These are phyloP conservation scores for Abramis brama DNA, from an alignment of 2,113 vertebrate species.

Conservation along the genomic window DNA sequence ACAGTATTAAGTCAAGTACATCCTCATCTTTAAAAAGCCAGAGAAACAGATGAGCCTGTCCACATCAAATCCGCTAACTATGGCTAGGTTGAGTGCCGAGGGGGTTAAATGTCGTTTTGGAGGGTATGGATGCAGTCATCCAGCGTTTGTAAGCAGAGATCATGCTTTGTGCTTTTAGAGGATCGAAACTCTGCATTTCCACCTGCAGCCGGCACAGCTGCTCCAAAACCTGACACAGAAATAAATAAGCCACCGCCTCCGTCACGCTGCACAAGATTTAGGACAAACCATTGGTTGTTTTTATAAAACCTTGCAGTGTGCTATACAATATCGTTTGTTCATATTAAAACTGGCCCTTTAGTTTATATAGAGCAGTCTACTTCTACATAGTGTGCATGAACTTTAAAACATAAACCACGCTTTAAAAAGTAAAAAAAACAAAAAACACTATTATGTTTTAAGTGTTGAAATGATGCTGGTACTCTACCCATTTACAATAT, in stretches of 20 bases:
- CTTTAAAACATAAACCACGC: not conserved
- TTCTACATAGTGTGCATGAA: not conserved
- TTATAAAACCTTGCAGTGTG: not conserved
- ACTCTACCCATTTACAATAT: slow-evolving; percentile 31
- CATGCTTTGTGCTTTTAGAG: not conserved
- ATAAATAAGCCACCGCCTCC: slow-evolving; percentile 26
- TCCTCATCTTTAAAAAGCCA: slow-evolving; percentile 22
- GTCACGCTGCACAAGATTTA: slow-evolving; percentile 16
- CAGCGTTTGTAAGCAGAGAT: not conserved
- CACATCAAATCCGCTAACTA: not conserved
- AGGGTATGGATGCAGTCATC: not conserved
- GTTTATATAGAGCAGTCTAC: not conserved
- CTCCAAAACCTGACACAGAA: not conserved
- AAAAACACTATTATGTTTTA: not conserved
- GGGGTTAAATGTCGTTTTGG: not conserved
- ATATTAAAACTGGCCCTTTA: not conserved
- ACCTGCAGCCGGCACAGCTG: slow-evolving; percentile 33
- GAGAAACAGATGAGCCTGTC: slow-evolving; percentile 39
- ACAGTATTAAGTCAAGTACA: slow-evolving; percentile 43
- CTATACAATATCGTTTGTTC: not conserved
- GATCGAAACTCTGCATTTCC: not conserved
- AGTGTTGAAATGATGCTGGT: slow-evolving; percentile 6
- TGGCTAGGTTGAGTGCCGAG: not conserved
- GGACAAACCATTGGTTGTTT: slow-evolving; percentile 2
- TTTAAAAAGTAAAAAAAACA: not conserved